Evolutionary conservation across 2,113 vertebrate genomes (phyloP).

Genomic region (Micronycteris hirsuta): DNA sequence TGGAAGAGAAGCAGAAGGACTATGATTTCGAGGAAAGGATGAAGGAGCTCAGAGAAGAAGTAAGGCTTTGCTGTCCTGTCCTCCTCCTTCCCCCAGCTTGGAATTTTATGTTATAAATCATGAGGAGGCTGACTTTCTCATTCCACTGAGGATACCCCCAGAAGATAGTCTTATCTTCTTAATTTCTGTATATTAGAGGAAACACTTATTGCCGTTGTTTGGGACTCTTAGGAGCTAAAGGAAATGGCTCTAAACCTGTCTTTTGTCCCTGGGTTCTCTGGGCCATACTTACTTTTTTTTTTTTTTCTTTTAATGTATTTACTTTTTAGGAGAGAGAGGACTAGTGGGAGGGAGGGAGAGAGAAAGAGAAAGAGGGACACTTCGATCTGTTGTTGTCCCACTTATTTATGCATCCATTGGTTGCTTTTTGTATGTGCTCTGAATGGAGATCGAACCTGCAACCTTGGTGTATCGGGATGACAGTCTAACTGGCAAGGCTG

Average conservation of each 20-base stretch:
- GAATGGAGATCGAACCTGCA: no score
- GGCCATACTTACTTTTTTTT: not conserved
- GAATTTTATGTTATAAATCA: not conserved
- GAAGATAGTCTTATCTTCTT: not conserved
- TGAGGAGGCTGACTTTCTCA: not conserved
- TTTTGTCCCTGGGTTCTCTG: not conserved
- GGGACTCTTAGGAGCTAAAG: not conserved
- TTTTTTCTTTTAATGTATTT: not conserved
- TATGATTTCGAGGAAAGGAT: conserved; percentile 99
- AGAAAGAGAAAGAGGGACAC: no score
- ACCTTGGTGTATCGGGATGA: no score
- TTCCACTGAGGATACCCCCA: not conserved
- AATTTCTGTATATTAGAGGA: not conserved
- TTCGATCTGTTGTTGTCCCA: no score
- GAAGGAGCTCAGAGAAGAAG: conserved; percentile 98
- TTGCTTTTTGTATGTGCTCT: no score
- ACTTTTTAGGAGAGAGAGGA: no score
- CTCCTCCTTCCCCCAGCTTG: not conserved
- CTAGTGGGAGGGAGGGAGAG: no score
- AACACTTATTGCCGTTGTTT: not conserved
- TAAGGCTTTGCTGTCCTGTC: conserved; percentile 66
- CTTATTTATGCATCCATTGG: no score
- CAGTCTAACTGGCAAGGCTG: not conserved
- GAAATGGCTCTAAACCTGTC: not conserved
- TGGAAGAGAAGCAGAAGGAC: conserved; percentile 99